Base-by-base conservation (phyloP, 2,888 invertebrate genomes). In the Rhagonycha fulva region DNA sequence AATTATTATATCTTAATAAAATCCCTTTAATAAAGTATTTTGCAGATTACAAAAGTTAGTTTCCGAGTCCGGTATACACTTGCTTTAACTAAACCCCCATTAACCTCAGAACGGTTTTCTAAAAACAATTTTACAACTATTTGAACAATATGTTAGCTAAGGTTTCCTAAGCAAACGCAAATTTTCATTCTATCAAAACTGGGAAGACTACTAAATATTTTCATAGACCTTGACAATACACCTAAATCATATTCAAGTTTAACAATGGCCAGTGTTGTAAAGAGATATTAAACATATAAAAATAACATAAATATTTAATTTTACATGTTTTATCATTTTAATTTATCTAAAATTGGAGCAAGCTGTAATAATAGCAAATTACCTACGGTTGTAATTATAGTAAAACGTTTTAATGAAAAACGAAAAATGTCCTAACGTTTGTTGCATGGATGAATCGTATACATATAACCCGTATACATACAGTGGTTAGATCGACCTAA, bases 81-180 rank as follows among this genome's bases (percentile, higher is more conserved):
- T 74, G 32, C 69, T 72, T 72, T 72, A 72, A 72, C 72, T 47
- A 19, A 26, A 28, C 71, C 72, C 47, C 47, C 68, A 62, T 72
- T 68, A 72, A 26, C 71, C 71, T 68, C 32, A 47, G 30, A 28
- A 76, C 61, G 76, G 70, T 76, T 76, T 76, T 71, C 72, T 73
- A 68, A 76, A 73, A 69, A 76, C 67, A 76, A 72, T 74, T 74
- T 74, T 73, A 73, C 62, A 76, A 73, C 73, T 71, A 76, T 76
- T 70, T 76, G 68, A 76, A 76, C 73, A 67, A 14, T 61, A 68
- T 67, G 72, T 72, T 71, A 70, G 76, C 66, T 32, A 76, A 68
- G 73, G 14, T 62, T 26, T 30, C 76, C 76, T 76, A 73, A 76
- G 68, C 61, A 72, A 76, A 76, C 76, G 73, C 67, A 23, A 60